Evolutionary conservation across 2,888 invertebrate genomes (phyloP).

Genomic region (Branchellion lobata): DNA sequence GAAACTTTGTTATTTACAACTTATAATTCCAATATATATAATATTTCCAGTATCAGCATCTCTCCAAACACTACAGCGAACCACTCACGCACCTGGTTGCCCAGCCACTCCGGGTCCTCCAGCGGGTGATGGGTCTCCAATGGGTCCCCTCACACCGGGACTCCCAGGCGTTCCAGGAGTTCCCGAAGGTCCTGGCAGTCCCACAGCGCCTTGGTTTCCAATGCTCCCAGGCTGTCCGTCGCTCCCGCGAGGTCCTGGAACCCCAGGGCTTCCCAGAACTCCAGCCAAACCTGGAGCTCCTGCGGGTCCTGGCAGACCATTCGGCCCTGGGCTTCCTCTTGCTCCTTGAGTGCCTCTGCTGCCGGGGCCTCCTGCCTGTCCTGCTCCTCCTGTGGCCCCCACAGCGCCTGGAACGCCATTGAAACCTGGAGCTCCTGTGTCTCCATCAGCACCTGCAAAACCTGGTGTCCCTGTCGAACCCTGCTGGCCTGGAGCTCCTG

Average conservation of each 20-base stretch:
- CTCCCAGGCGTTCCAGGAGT: conserved; percentile 33
- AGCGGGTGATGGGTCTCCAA: conserved; percentile 36
- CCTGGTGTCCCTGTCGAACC: neutral
- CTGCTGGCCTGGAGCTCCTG: neutral
- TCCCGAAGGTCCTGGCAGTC: conserved; percentile 37
- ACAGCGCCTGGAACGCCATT: conserved; percentile 25
- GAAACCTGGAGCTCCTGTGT: conserved; percentile 28
- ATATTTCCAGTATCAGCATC: too few species aligned
- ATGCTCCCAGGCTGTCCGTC: too few species aligned
- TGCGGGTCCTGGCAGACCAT: conserved; percentile 15
- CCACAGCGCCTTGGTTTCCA: conserved; percentile 37
- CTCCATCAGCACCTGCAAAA: neutral
- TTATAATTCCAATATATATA: too few species aligned
- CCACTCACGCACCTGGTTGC: conserved; percentile 26
- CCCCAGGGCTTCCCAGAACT: neutral
- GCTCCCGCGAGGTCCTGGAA: neutral
- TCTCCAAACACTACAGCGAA: too few species aligned
- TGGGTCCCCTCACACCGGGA: conserved; percentile 2
- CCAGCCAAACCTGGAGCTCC: conserved; percentile 36
- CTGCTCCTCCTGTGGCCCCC: conserved; percentile 40
- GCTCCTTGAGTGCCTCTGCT: neutral
- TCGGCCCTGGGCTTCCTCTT: conserved; percentile 28
- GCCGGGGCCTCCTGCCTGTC: neutral
- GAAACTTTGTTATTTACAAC: too few species aligned
- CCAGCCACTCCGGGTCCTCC: conserved; percentile 12